phyloP scores from a whole-genome alignment of 2,797 vertebrate species.

The Pseudotriccus pelzelni region DNA sequence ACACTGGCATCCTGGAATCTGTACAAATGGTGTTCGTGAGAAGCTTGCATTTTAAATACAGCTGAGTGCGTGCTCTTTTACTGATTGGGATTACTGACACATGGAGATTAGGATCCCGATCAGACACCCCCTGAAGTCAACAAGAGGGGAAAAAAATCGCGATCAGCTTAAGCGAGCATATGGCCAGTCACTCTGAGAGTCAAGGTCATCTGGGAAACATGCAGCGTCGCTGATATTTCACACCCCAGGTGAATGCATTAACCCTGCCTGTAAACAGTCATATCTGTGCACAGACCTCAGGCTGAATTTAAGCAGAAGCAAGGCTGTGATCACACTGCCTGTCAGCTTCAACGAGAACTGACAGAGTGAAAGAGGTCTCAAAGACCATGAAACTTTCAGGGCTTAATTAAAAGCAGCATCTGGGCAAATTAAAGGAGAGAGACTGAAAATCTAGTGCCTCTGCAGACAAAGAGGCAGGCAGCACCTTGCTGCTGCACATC shows the following conservation, averaged over 20 bases:
- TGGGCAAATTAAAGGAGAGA: conserved; percentile 46
- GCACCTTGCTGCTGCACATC: conserved; percentile 44
- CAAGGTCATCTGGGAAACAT: conserved; percentile 34
- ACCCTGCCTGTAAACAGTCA: not conserved
- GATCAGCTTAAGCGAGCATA: conserved; percentile 8
- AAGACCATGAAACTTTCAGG: conserved; percentile 25
- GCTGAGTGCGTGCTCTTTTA: not conserved
- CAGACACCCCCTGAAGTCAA: not conserved
- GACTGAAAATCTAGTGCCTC: not conserved
- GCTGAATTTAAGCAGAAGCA: not conserved
- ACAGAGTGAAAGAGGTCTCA: conserved; percentile 22
- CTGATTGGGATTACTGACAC: not conserved
- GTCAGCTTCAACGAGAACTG: not conserved
- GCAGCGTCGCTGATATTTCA: not conserved
- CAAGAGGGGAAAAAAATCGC: not conserved
- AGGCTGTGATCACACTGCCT: not conserved
- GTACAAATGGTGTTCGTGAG: not conserved
- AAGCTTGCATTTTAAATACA: not conserved
- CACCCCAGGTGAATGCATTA: conserved; percentile 40
- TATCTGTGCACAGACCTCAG: not conserved
- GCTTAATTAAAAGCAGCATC: conserved; percentile 61
- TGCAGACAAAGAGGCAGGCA: conserved; percentile 12
- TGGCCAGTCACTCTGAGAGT: conserved; percentile 11
- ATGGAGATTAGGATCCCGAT: not conserved
- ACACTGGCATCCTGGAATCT: not conserved